Conservation (phyloP, 2,797 vertebrate genomes). For the Microtus californicus region DNA sequence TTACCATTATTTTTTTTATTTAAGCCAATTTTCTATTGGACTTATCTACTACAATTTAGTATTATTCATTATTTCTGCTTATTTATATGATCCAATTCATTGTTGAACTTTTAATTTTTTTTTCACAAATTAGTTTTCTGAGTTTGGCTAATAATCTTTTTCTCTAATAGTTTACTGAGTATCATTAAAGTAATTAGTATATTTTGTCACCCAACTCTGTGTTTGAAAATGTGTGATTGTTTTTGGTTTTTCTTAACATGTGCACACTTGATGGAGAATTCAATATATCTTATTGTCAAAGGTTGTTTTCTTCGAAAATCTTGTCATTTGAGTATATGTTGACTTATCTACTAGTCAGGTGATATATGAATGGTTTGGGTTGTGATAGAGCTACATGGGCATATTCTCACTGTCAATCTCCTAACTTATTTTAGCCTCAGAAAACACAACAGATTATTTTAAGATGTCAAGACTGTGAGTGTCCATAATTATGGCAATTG, state of each 20-base stretch:
- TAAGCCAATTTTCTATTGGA: neutral
- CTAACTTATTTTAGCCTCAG: neutral
- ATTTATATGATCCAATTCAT: neutral
- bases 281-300: neutral
- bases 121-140: neutral
- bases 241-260: neutral
- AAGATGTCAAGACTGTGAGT: neutral
- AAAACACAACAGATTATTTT: neutral
- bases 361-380: neutral
- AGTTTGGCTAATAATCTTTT: neutral
- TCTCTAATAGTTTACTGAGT: neutral
- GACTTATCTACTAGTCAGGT: neutral
- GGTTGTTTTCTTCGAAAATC: neutral
- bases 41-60: neutral
- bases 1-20: neutral
- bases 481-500: neutral
- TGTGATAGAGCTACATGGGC: neutral
- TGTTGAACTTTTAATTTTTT: neutral
- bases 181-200: neutral
- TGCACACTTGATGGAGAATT: neutral
- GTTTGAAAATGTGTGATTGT: neutral
- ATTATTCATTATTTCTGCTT: neutral
- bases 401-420: neutral
- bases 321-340: neutral
- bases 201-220: neutral